Percentiles rank a stretch among this genome's conserved stretches.
Conservation (phyloP, 2,113 vertebrate genomes). For the Tricholaema leucomelas region DNA sequence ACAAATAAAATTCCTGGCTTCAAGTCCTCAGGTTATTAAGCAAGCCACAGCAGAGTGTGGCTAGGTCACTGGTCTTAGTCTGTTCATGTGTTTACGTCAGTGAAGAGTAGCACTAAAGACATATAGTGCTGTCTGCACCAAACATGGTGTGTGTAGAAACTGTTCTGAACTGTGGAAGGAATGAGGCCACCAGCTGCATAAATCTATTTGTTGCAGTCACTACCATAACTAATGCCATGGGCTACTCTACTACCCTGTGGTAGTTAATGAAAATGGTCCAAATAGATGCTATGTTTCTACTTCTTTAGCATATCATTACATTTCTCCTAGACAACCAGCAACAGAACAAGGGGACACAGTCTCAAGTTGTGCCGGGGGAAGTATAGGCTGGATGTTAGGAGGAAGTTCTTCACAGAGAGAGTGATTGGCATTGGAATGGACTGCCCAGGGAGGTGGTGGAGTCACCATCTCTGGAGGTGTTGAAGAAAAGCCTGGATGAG, state of each 20-base stretch:
- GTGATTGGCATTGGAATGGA: too few relatives aligned
- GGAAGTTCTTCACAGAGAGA: too few relatives aligned
- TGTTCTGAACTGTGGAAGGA: neutral
- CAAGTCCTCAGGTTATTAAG: neutral
- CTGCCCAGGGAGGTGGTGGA: too few relatives aligned
- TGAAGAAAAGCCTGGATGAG: too few relatives aligned
- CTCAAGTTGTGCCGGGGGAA: too few relatives aligned
- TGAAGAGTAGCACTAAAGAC: neutral
- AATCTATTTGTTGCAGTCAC: neutral
- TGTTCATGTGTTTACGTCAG: neutral
- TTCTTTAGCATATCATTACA: neutral
- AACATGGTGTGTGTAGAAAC: neutral
- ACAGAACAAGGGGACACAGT: too few relatives aligned
- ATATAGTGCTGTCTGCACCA: neutral
- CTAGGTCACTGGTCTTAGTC: neutral
- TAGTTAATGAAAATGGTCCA: neutral
- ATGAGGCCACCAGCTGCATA: neutral
- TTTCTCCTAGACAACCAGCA: too few relatives aligned
- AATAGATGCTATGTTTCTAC: neutral
- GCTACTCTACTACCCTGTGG: neutral
- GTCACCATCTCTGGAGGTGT: too few relatives aligned
- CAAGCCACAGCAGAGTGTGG: neutral
- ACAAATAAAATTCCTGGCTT: slow-evolving; percentile 29
- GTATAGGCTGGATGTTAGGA: too few relatives aligned
- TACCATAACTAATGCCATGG: neutral